A percentile compares a stretch with the other conserved stretches of the same genome.
phyloP scores from a whole-genome alignment of 2,797 vertebrate genomes.

The Mormyrus hasselquistii region DNA sequence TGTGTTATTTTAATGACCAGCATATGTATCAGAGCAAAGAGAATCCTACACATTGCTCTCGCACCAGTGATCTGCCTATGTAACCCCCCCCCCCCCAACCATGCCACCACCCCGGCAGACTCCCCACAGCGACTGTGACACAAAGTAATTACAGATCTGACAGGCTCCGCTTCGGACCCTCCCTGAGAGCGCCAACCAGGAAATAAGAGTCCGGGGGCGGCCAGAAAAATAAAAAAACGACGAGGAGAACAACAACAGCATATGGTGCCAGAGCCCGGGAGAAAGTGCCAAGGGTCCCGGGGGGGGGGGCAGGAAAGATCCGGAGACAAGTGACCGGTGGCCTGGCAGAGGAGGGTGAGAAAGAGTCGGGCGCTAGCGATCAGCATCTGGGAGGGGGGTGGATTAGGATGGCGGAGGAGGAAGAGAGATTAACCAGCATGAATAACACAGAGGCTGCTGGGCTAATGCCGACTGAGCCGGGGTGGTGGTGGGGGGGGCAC shows the following conservation, averaged over 20 bases:
- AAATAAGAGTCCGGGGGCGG: background rate
- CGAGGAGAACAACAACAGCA: conserved; percentile 66
- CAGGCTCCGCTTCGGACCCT: background rate
- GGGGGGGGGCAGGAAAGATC: conserved; percentile 36
- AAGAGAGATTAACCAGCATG: conserved; percentile 51
- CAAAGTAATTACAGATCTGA: background rate
- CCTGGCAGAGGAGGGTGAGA: conserved; percentile 27
- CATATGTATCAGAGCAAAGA: background rate
- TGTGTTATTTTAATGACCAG: background rate
- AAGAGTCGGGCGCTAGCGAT: conserved; percentile 24
- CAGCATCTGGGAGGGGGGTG: conserved; percentile 39
- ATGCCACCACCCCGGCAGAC: background rate
- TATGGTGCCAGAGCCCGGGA: conserved; percentile 62
- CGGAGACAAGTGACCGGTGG: conserved; percentile 35
- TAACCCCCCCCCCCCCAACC: background rate
- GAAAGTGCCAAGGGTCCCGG: conserved; percentile 48
- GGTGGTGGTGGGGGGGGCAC: background rate
- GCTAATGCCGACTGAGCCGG: background rate
- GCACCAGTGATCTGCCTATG: background rate
- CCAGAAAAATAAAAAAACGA: conserved; percentile 43
- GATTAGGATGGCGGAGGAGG: conserved; percentile 46
- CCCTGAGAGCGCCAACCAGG: background rate
- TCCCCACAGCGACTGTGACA: background rate
- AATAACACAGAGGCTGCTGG: conserved; percentile 49
- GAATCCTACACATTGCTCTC: background rate